phyloP scores from a whole-genome alignment of 2,113 vertebrate species.

The human region DNA sequence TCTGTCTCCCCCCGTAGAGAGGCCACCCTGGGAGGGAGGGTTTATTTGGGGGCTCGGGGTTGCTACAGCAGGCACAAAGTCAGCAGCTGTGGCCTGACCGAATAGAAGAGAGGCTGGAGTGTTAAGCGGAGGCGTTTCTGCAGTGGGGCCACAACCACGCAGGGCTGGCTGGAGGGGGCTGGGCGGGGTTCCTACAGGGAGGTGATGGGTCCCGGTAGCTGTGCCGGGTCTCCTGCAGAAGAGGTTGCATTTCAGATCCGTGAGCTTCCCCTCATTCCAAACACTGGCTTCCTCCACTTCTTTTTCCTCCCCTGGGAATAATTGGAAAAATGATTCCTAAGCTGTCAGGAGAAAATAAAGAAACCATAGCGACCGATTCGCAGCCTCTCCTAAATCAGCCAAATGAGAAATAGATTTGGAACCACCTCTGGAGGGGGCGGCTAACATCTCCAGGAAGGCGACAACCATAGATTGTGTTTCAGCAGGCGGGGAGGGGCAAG shows the following conservation, averaged over 20 bases:
- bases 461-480: background rate
- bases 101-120: background rate
- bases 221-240: background rate
- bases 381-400: background rate
- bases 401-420: background rate
- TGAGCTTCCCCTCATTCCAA: background rate
- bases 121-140: rapidly evolving
- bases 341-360: background rate
- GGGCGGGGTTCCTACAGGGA: rapidly evolving
- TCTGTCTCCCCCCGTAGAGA: background rate
- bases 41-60: background rate
- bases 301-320: background rate
- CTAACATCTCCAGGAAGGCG: background rate
- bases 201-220: background rate
- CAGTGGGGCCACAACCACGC: rapidly evolving
- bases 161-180: background rate
- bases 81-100: background rate
- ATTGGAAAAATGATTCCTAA: background rate
- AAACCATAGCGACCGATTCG: background rate
- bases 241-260: background rate
- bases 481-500: background rate
- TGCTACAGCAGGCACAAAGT: no score
- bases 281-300: background rate
- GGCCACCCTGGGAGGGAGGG: no score
- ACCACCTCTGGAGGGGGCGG: background rate